Conservation (phyloP, 2,888 invertebrate species). For the Agriotes lineatus region DNA sequence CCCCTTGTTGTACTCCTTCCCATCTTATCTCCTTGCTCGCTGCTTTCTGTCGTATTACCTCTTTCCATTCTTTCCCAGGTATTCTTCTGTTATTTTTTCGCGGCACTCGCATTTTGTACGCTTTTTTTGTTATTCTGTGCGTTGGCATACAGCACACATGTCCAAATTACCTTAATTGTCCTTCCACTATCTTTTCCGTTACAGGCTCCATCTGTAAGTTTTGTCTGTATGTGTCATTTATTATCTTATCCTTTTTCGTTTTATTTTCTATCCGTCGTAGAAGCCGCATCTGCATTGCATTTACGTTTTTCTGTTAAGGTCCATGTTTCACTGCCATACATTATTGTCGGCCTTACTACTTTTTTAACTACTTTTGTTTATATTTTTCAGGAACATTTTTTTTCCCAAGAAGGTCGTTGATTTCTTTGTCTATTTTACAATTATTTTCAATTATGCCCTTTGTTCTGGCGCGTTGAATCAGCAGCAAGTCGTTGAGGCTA, state of each 20-base stretch:
- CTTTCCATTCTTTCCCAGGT: neutral
- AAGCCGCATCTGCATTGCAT: no score
- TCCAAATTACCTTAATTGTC: conserved; percentile 11
- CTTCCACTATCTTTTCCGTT: neutral
- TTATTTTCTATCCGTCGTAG: no score
- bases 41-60: neutral
- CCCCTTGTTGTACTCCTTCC: no score
- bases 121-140: conserved; percentile 7
- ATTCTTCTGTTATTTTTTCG: conserved; percentile 4
- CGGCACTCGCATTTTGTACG: conserved; percentile 19
- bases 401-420: neutral
- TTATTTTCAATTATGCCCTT: conserved; percentile 2
- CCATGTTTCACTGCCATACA: no score
- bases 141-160: neutral
- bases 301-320: no score
- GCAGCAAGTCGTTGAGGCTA: no score
- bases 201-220: neutral
- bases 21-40: conserved; percentile 6
- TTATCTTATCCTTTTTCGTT: no score
- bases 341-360: neutral
- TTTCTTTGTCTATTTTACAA: conserved; percentile 7
- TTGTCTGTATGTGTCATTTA: neutral
- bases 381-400: conserved; percentile 5
- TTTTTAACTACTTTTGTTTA: neutral
- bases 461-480: no score